These are phyloP conservation scores for Rhea pennata DNA, from an alignment of 2,113 vertebrate species.

Conservation along the genomic window DNA sequence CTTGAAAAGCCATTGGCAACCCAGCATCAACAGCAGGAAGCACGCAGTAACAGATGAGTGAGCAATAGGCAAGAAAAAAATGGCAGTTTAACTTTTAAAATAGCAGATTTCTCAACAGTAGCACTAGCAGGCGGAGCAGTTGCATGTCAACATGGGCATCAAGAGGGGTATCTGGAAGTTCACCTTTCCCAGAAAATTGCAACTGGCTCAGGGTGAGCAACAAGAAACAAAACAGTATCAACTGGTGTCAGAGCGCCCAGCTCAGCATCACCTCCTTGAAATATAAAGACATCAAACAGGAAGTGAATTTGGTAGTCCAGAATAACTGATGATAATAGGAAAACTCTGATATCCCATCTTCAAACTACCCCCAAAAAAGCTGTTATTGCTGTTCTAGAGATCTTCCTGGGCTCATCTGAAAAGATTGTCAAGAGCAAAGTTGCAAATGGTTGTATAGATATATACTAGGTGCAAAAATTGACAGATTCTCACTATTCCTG, in stretches of 20 bases:
- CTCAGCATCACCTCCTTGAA: neutral
- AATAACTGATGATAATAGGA: neutral
- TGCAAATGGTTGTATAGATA: neutral
- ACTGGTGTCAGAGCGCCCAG: neutral
- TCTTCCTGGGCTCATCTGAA: neutral
- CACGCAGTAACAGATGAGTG: neutral
- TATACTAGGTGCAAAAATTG: neutral
- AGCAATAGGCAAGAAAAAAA: neutral
- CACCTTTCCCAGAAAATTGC: neutral
- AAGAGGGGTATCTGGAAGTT: neutral
- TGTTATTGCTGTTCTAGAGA: neutral
- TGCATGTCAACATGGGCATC: neutral
- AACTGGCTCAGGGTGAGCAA: neutral
- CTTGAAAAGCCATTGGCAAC: neutral
- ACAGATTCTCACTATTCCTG: neutral
- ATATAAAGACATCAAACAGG: neutral
- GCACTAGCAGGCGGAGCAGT: neutral
- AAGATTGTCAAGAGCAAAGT: neutral
- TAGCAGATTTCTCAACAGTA: neutral
- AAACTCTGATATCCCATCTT: neutral
- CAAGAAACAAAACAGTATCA: neutral
- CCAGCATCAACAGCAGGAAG: neutral
- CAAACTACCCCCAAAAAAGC: neutral
- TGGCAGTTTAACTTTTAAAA: neutral
- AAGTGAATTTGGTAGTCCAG: neutral